Evolutionary conservation across 2,113 vertebrate genomes (phyloP).

Genomic region (Engystomops pustulosus): DNA sequence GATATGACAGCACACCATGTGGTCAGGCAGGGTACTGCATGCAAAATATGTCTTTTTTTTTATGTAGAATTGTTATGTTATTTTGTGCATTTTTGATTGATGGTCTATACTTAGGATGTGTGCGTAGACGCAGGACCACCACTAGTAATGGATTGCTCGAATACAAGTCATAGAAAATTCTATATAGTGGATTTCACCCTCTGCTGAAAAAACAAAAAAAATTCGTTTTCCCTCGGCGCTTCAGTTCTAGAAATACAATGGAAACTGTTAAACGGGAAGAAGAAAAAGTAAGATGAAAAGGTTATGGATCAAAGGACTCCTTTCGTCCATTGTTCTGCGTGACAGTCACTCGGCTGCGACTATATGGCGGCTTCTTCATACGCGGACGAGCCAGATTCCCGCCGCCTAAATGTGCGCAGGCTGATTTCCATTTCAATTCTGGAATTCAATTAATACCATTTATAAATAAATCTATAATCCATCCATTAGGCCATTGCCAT

Average conservation of each 20-base stretch:
- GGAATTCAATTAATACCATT: constrained; percentile 58
- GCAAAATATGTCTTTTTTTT: neutral
- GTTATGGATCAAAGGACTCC: constrained; percentile 29
- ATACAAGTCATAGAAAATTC: neutral
- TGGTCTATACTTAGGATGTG: neutral
- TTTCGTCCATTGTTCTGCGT: constrained; percentile 11
- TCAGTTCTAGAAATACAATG: neutral
- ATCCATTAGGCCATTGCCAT: constrained; percentile 53
- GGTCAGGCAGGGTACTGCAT: neutral
- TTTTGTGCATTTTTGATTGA: neutral
- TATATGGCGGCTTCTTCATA: constrained; percentile 6
- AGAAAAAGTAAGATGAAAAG: constrained; percentile 43
- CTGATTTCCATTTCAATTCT: constrained; percentile 57
- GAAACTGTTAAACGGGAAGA: neutral
- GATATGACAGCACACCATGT: neutral
- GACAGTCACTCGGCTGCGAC: constrained; percentile 4
- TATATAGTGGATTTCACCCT: neutral
- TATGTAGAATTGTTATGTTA: neutral
- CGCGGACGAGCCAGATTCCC: constrained; percentile 6
- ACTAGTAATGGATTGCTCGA: neutral
- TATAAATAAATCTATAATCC: constrained; percentile 57
- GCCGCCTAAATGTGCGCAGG: neutral
- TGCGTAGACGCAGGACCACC: no score
- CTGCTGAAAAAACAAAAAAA: neutral
- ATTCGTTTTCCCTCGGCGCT: neutral